Base-by-base conservation (phyloP, 1,140 invertebrate genomes). In the Papilio dardanus region DNA sequence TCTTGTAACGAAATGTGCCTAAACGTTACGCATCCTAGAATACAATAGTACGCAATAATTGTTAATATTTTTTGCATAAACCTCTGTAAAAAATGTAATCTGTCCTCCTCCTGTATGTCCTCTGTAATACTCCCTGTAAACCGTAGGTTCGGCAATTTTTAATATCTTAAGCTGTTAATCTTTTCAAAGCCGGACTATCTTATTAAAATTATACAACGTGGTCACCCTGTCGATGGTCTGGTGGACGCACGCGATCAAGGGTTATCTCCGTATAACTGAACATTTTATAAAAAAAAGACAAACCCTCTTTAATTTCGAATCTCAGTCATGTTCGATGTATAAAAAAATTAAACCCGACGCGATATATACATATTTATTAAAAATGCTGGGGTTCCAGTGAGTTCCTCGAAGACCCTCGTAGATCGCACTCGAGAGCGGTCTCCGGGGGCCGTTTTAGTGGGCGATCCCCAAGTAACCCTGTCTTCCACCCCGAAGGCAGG, bases 201-300 rank as follows among this genome's bases (percentile, higher is more conserved):
- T 10, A 28, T 58, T 10, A 14, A 28, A 28, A 58, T 10, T 10
- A 6, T 54, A 12, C 21, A 58, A 58, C 10, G 10, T 58, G 54
- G 54, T 58, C 10, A 28, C 7, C 5, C 8, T 58, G 54, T 28
- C 54, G 54, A 3, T 30, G 2, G 24, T 28, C 24, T 58, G 19
- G 54, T 46, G 16, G 24, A 54, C 50, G 19, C 21, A 58, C 54
- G 21, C 68, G 68, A 71, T 24, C 37, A 24, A 24, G 24, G 68
- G 68, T 71, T 71, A 71, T 71, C 68, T 71, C 24, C 12, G 42
- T 46, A 71, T 71, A 71, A 71, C 68, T 42, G 68, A 40, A 46
- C 35, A 16, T 40, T 46, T 46, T 16, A 71, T 24, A 54, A 73
- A 73, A 73, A 42, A 21, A 33, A 28, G 3, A 73, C 28, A 73